Base-by-base conservation (phyloP, 2,888 invertebrate species). In the Tetragonula carbonaria region DNA sequence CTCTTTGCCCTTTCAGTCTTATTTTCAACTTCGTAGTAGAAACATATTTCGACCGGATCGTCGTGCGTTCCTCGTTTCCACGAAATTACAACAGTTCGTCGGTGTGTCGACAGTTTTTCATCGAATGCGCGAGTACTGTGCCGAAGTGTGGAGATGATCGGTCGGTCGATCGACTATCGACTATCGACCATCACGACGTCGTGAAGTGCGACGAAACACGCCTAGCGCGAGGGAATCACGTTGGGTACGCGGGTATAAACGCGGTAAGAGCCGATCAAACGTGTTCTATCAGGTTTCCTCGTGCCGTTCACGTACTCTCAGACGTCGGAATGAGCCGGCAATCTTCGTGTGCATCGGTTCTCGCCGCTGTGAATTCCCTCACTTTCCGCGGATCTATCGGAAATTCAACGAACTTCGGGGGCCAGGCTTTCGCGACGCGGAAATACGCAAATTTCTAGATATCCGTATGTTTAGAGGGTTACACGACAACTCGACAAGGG, bases 251-350 rank as follows among this genome's bases (percentile, higher is more conserved):
- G 33, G n/a, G 79, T 76, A 55, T 59, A 5, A 68, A 2, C 4
- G 45, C n/a, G 28, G 0, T 21, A 55, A 28, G 21, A 70, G 33
- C 14, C 33, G 28, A 70, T 70, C 11, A 33, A 33, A 16, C 2
- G 4, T 63, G 70, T 45, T 78, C 18, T 71, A 63, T 51, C 80
- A 70, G 23, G 18, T 23, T 71, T 33, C 70, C n/a, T 18, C 28
- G 21, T 38, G 70, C 63, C n/a, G 23, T 45, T 51, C 68, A 50
- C 68, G 38, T 78, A 45, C 45, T n/a, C 21, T 16, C 50, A 33
- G 51, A 63, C 55, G 28, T n/a, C 71, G 82, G 80, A 82, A 82
- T 82, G 80, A 82, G 73, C 82, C 55, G 73, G 82, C 82, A 80
- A 74, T 80, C 73, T 74, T 74, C 59, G 79, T 38, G 79, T 38